These are phyloP conservation scores for Hydra vulgaris DNA, from an alignment of 30 jellyfish, hydroid and myxozoan genomes.

Conservation along the genomic window DNA sequence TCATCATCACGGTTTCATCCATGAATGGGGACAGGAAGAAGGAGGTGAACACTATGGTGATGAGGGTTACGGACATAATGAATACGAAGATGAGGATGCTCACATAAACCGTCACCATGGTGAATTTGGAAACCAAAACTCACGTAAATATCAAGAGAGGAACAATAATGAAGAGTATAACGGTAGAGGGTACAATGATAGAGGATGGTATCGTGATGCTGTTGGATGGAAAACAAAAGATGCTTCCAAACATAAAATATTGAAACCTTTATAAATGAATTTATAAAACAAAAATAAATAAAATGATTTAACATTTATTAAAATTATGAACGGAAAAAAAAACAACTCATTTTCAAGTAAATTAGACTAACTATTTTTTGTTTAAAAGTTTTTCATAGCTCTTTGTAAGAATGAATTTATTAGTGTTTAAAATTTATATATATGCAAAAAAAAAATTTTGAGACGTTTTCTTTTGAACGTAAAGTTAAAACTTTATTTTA, in stretches of 20 bases:
- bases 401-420: too few relatives aligned
- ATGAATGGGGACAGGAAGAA: constrained; percentile 13
- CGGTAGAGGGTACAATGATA: not conserved
- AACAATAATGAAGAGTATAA: not conserved
- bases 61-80: constrained; percentile 80
- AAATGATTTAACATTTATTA: too few relatives aligned
- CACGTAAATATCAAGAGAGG: not conserved
- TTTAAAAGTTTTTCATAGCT: too few relatives aligned
- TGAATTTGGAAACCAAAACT: not conserved
- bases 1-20: constrained; percentile 8
- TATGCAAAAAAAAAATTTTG: too few relatives aligned
- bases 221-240: not conserved
- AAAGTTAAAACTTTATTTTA: too few relatives aligned
- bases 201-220: not conserved
- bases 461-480: too few relatives aligned
- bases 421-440: too few relatives aligned
- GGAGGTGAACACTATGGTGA: constrained; percentile 37
- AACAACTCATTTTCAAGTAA: too few relatives aligned
- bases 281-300: too few relatives aligned
- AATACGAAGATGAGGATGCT: constrained; percentile 78
- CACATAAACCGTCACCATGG: constrained; percentile 44
- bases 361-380: too few relatives aligned
- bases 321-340: too few relatives aligned
- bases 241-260: not conserved
- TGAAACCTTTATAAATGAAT: too few relatives aligned